Percentiles rank a stretch among this genome's conserved stretches.
Evolutionary conservation across 2,113 vertebrate species (phyloP).

Genomic region (Plotosus lineatus): DNA sequence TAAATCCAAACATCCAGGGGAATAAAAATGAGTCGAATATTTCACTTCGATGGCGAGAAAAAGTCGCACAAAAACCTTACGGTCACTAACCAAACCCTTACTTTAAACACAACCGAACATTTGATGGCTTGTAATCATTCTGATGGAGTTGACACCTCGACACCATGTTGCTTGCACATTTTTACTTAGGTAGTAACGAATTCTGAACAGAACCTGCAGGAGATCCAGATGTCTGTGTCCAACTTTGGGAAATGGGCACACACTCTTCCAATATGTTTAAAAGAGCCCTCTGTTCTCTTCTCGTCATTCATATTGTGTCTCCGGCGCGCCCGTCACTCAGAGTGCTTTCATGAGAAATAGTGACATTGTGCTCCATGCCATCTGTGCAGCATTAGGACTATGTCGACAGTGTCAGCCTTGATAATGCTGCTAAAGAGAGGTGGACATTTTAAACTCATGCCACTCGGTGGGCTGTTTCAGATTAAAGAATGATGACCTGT

Average conservation of each 20-base stretch:
- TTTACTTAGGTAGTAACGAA: background rate
- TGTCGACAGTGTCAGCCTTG: conserved; percentile 37
- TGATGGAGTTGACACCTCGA: too few relatives aligned
- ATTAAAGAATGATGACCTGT: conserved; percentile 55
- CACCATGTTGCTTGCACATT: background rate
- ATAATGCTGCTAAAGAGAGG: conserved; percentile 47
- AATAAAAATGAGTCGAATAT: background rate
- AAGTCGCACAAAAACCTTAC: background rate
- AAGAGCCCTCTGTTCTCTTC: background rate
- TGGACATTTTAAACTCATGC: conserved; percentile 44
- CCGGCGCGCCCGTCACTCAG: conserved; percentile 33
- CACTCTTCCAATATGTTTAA: background rate
- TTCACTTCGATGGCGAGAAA: background rate
- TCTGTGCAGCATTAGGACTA: conserved; percentile 42
- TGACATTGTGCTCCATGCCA: conserved; percentile 41
- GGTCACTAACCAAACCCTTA: too few relatives aligned
- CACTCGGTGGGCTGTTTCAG: conserved; percentile 35
- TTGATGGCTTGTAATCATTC: background rate
- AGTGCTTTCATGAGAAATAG: conserved; percentile 47
- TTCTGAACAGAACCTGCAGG: background rate
- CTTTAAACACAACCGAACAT: too few relatives aligned
- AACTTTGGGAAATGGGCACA: conserved; percentile 6
- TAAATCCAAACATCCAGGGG: background rate
- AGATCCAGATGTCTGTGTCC: conserved; percentile 9
- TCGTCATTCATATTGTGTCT: conserved; percentile 46